Base-by-base conservation (phyloP, 2,888 invertebrate genomes). In the Oscheius sp. region DNA sequence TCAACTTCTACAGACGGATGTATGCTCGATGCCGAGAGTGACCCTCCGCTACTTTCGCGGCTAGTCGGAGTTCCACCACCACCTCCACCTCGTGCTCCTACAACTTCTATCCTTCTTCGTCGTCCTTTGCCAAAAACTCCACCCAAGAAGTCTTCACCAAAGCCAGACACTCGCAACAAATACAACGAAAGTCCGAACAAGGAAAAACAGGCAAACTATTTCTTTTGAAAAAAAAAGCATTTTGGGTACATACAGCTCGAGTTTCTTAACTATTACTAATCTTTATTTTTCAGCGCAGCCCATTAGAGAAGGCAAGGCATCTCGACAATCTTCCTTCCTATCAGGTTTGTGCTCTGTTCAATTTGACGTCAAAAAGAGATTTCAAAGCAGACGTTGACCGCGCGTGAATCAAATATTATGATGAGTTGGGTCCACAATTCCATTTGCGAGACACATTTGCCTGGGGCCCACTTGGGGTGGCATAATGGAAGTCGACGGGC, bases 251-350 rank as follows among this genome's bases (percentile, higher is more conserved):
- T 50, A 42, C 37, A 29, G 37, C 10, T 12, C 10, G 33, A 64
- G 1, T 10, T 29, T 25, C 20, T 12, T 29, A 34, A 29, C 17
- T 53, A 3, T 53, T 25, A 53, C 12, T 46, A 23, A 20, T 20
- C 15, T 12, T 48, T 39, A 6, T 67, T 66, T 84, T 87, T 75
- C 79, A 86, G 86, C 78, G 86, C 63, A 79, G 84, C 69, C 84
- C 84, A 69, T 75, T 84, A 73, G 86, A 87, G 73, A 86, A 87
- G 74, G 78, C 80, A 29, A 80, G 85, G 71, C 86, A 86, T 72
- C 74, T 86, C 65, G 86, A 86, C 72, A 84, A 84, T 66, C 79
- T 86, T 66, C 86, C 86, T 52, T 81, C 84, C 39, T 86, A 86
- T 74, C 86, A 86, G 79, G 85, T 84, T n/a, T n/a, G 61, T 63